These are phyloP conservation scores for Myxocyprinus asiaticus DNA, from an alignment of 2,113 vertebrate genomes.

Conservation along the genomic window DNA sequence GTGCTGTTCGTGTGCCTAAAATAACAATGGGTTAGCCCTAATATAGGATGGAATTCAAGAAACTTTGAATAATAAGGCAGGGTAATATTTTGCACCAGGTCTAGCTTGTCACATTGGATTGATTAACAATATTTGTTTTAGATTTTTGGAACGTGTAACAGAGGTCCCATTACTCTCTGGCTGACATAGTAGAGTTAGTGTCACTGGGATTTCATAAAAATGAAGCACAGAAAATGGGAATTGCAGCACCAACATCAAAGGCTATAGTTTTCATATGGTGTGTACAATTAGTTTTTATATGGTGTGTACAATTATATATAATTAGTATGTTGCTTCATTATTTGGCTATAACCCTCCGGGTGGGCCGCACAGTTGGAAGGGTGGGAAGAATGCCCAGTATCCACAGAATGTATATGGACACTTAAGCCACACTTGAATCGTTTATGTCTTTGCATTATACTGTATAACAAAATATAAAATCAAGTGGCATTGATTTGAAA, in stretches of 20 bases:
- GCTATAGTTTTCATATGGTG: not conserved
- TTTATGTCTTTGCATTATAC: too few relatives aligned
- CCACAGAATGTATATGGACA: too few relatives aligned
- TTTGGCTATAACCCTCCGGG: not conserved
- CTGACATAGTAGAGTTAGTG: constrained; percentile 15
- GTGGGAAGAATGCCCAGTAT: too few relatives aligned
- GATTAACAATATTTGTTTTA: constrained; percentile 47
- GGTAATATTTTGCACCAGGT: constrained; percentile 16
- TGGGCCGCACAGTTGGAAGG: too few relatives aligned
- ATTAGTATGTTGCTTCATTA: not conserved
- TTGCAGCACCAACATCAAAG: constrained; percentile 16
- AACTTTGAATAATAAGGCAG: constrained; percentile 25
- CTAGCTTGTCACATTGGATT: constrained; percentile 35
- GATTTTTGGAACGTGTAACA: constrained; percentile 17
- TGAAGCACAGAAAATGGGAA: constrained; percentile 1
- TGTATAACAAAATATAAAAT: too few relatives aligned
- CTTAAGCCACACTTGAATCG: too few relatives aligned
- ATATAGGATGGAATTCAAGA: constrained; percentile 24
- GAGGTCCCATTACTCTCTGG: constrained; percentile 30
- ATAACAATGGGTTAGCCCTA: constrained; percentile 25
- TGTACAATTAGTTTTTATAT: too few relatives aligned
- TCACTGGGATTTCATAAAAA: not conserved
- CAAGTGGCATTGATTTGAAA: too few relatives aligned
- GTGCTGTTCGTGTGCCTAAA: constrained; percentile 17
- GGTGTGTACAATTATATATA: not conserved